Base-by-base conservation (phyloP, 2,888 invertebrate species). In the Sphaeridia pumilis region DNA sequence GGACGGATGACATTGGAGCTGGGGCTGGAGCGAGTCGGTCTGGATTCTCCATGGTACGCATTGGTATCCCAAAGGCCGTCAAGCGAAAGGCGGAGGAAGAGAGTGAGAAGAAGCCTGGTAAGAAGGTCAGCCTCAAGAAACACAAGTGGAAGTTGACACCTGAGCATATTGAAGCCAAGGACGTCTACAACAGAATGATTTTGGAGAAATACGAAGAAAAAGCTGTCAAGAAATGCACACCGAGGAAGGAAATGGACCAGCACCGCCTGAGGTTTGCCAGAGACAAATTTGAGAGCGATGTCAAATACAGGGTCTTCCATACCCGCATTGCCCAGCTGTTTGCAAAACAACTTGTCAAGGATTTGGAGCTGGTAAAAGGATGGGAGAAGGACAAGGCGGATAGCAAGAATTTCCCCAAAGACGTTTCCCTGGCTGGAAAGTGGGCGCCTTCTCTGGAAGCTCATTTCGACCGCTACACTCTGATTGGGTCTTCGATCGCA, bases 381-480 rank as follows among this genome's bases (percentile, higher is more conserved):
- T 5, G 10, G 10, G 24, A 24, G 4, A n/a, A n/a, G n/a, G n/a
- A n/a, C n/a, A n/a, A n/a, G n/a, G n/a, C n/a, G n/a, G n/a, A n/a
- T n/a, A 14, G 7, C 7, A 24, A 25, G 25, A 43, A 26, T 26
- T 12, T 25, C 22, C 42, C 22, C n/a, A 43, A 36, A 4, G 38
- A 47, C 4, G 46, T 56, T 26, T 57, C 54, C 1, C 38, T 59
- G 20, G 57, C 48, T 38, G 58, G 42, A 2, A 60, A 60, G 45
- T 60, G 60, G 60, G 60, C 58, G 2, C 60, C 60, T 10, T 47
- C 60, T 7, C 41, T 60, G n/a, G 58, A 54, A 38, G 49, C 44
- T 20, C 58, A 58, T 43, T 56, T 60, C 46, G 60, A 60, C 41
- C 42, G 46, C 1, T 54, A 51, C 35, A 58, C 57, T 17, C 51